Conservation (phyloP, 2,888 invertebrate genomes). For the Magallana nippona region DNA sequence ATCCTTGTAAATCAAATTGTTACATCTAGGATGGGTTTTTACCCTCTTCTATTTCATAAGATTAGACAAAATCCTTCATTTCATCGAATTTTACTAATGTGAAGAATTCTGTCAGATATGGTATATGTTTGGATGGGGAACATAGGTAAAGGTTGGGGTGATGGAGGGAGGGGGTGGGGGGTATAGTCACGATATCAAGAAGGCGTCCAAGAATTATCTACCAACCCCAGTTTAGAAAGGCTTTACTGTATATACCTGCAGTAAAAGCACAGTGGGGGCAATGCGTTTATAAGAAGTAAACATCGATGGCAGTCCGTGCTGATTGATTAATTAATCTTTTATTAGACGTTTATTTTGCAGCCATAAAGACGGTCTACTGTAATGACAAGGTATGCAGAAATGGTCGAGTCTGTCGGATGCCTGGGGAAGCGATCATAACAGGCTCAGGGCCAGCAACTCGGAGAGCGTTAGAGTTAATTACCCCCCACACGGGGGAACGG, state of each 20-base stretch:
- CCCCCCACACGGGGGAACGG: not conserved
- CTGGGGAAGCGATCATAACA: not conserved
- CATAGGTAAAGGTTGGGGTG: too few species aligned
- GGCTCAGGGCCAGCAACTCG: not conserved
- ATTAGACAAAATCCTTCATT: too few species aligned
- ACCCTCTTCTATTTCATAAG: too few species aligned
- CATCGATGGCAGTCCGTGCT: not conserved
- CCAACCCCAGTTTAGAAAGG: too few species aligned
- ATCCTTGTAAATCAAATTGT: too few species aligned
- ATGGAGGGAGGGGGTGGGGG: too few species aligned
- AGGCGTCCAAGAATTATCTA: too few species aligned
- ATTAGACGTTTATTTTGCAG: slow-evolving; percentile 4
- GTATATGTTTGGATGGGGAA: too few species aligned
- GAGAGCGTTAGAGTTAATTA: not conserved
- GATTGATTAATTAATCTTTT: not conserved
- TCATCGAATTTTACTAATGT: too few species aligned
- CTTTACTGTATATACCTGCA: not conserved
- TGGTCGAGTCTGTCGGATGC: not conserved
- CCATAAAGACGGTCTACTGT: not conserved
- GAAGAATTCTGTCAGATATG: too few species aligned
- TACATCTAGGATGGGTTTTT: too few species aligned
- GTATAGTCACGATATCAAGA: too few species aligned
- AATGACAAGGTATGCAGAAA: slow-evolving; percentile 9
- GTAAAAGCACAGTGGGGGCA: not conserved
- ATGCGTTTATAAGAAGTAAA: not conserved